Evolutionary conservation across 1,140 invertebrate genomes (phyloP).

Genomic region (Lordiphosa clarofinis): DNA sequence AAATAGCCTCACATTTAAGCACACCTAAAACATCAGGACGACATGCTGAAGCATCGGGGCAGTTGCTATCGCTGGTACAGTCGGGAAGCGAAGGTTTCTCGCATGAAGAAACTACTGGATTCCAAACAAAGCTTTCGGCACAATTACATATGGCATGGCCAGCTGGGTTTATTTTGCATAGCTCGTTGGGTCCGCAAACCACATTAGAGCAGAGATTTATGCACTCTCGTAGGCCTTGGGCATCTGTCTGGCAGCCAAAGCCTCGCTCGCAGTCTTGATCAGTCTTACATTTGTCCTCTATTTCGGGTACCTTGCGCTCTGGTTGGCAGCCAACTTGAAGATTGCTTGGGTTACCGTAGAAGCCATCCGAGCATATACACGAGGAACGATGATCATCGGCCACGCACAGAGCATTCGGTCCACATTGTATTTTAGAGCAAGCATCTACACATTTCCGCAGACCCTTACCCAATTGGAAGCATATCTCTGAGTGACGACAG

Average conservation of each 20-base stretch:
- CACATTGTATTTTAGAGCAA: conserved; percentile 92
- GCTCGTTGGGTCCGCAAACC: conserved; percentile 89
- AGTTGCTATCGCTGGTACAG: conserved; percentile 87
- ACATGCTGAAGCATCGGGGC: conserved; percentile 85
- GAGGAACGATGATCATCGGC: conserved; percentile 90
- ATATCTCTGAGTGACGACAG: conserved; percentile 90
- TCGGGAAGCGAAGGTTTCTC: conserved; percentile 92
- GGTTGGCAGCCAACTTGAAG: conserved; percentile 88
- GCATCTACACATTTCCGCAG: conserved; percentile 91
- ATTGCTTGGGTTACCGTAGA: conserved; percentile 89
- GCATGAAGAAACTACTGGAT: conserved; percentile 88
- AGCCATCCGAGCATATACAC: conserved; percentile 91
- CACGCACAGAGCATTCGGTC: conserved; percentile 92
- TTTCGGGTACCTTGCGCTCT: conserved; percentile 80
- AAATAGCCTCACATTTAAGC: conserved; percentile 89
- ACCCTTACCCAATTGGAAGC: conserved; percentile 89
- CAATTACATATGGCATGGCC: conserved; percentile 88
- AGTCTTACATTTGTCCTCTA: conserved; percentile 83
- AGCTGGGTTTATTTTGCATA: conserved; percentile 85
- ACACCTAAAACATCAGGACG: conserved; percentile 90
- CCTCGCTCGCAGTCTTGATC: conserved; percentile 86
- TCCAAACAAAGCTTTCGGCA: conserved; percentile 88
- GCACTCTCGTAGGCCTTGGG: conserved; percentile 85
- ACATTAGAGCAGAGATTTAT: conserved; percentile 88
- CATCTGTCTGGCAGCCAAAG: conserved; percentile 82